These are phyloP conservation scores for Zonotrichia leucophrys DNA, from an alignment of 2,113 vertebrate species.

Conservation along the genomic window DNA sequence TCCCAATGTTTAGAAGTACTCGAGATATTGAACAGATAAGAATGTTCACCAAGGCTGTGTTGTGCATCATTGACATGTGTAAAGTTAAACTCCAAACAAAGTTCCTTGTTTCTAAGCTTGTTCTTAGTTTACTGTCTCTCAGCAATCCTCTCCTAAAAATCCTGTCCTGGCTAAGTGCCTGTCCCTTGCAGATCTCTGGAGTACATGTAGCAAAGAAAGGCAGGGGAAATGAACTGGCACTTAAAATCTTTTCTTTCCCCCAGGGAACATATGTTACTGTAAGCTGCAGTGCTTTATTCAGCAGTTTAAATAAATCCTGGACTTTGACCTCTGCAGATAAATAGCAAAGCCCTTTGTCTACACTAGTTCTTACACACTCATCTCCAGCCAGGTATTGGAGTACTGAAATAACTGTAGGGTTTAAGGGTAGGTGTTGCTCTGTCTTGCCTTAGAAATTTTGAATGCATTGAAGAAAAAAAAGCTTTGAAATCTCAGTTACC, in stretches of 20 bases:
- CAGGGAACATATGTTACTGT: neutral
- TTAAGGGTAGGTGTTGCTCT: neutral
- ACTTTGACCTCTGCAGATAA: neutral
- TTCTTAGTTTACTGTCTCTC: neutral
- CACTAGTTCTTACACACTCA: neutral
- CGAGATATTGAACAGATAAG: neutral
- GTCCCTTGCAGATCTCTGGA: neutral
- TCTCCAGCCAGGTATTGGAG: neutral
- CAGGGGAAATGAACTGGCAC: neutral
- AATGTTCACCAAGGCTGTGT: neutral
- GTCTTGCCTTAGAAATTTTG: neutral
- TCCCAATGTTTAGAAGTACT: neutral
- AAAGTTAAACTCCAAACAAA: neutral
- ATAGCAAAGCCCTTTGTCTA: neutral
- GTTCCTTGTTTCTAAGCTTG: neutral
- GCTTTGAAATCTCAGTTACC: neutral
- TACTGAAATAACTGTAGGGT: neutral
- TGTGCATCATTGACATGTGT: neutral
- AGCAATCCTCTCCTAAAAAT: neutral
- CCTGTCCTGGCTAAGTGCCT: neutral
- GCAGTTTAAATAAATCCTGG: slow-evolving; percentile 1
- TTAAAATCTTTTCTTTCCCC: neutral
- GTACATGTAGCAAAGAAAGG: neutral
- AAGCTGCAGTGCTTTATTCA: neutral
- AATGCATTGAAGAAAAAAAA: neutral